Base-by-base conservation (phyloP, 2,888 invertebrate genomes). In the Protophormia terraenovae region DNA sequence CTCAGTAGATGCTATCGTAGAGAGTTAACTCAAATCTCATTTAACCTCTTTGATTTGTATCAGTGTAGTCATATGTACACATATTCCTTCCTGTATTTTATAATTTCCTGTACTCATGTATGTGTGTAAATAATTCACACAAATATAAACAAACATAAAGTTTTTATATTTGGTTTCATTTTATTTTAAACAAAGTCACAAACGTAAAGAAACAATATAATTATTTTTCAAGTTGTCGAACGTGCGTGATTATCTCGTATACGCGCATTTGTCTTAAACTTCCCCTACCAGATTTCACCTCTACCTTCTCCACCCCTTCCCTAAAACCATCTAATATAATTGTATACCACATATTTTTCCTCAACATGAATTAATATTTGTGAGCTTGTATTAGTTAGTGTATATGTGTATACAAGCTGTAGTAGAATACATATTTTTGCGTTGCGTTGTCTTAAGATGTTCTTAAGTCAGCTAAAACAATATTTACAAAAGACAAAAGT, bases 161-260 rank as follows among this genome's bases (percentile, higher is more conserved):
- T 50, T 38, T 50, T 2, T 24, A 27, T 45, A 45, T 27, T 3
- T 62, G n/a, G 35, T 5, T 32, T 72, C n/a, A 16, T 45, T 45
- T 19, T 66, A 16, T 22, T 64, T 69, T 53, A 72, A 62, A 79
- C 55, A 58, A 64, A 62, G 41, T 55, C 41, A 73, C 50, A 73
- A 72, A 75, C 55, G 53, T 55, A 64, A 53, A 60, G 62, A 75
- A 81, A 86, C 72, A 78, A 87, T 81, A 72, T 84, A 86, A 85
- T 85, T 85, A 85, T 85, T 88, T 87, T 83, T 87, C 77, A 87
- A 87, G 84, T 87, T 87, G 88, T 86, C 83, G 87, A 87, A 88
- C 88, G 87, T 87, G 87, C 87, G 83, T 87, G 87, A 86, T 86
- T 86, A 86, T 87, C 83, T 86, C 38, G 22, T 38, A 50, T 38